A percentile compares a stretch with the other conserved stretches of the same genome.
phyloP scores from a whole-genome alignment of 1,140 invertebrate species.

The Ceratina australensis region DNA sequence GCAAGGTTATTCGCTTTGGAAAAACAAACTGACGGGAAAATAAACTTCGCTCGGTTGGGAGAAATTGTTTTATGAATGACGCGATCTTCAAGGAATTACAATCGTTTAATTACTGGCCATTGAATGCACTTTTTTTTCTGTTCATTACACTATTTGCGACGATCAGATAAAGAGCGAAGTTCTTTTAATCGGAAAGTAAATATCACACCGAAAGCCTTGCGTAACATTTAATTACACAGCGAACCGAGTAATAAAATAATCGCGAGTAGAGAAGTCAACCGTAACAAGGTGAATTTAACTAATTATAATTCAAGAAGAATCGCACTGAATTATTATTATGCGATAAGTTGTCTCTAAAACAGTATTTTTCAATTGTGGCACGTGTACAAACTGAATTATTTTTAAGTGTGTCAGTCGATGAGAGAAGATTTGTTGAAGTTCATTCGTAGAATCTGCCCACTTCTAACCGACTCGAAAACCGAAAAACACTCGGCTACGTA shows the following conservation, averaged over 20 bases:
- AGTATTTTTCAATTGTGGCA: too few species aligned
- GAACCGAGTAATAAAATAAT: not conserved
- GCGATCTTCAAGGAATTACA: not conserved
- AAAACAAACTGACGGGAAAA: not conserved
- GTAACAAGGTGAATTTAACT: not conserved
- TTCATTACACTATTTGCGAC: too few species aligned
- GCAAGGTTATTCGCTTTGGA: not conserved
- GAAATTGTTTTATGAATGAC: not conserved
- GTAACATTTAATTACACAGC: not conserved
- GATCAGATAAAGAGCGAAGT: not conserved
- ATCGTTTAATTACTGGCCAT: not conserved
- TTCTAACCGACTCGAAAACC: not conserved
- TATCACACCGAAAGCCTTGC: not conserved
- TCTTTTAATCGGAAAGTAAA: not conserved
- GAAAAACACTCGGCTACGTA: conserved; percentile 16
- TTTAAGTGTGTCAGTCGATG: too few species aligned
- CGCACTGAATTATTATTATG: not conserved
- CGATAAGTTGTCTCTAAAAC: not conserved
- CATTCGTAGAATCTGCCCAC: not conserved
- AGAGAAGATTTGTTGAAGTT: too few species aligned
- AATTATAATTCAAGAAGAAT: not conserved
- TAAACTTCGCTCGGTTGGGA: not conserved
- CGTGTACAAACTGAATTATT: too few species aligned
- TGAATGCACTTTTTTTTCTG: too few species aligned
- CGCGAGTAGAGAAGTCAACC: not conserved